Conservation (phyloP, 1,140 invertebrate species). For the Drosophila saltans region DNA sequence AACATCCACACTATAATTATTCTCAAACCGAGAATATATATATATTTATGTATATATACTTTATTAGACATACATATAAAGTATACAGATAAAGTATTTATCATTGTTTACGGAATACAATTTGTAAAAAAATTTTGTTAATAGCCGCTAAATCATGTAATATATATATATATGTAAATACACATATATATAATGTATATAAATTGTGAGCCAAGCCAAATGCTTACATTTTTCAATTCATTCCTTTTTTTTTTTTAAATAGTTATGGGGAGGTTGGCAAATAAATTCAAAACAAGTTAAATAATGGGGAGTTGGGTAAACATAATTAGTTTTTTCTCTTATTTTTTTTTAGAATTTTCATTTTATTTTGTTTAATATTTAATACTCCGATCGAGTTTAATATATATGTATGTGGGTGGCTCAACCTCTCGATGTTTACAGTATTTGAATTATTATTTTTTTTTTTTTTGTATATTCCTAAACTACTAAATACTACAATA, state of each 20-base stretch:
- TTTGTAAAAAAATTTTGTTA: conserved; percentile 63
- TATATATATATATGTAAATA: conserved; percentile 54
- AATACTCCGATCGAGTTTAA: conserved; percentile 41
- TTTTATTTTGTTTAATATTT: conserved; percentile 38
- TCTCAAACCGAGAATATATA: conserved; percentile 11
- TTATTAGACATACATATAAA: conserved; percentile 28
- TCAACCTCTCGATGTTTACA: conserved; percentile 63
- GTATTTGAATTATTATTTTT: conserved; percentile 22
- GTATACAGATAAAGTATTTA: conserved; percentile 4
- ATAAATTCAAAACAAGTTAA: neutral
- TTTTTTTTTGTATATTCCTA: conserved; percentile 8
- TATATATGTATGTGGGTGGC: conserved; percentile 26
- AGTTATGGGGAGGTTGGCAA: no score
- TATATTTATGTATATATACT: conserved; percentile 32
- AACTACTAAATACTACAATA: conserved; percentile 28
- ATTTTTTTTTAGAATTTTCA: conserved; percentile 23
- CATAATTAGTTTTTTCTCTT: conserved; percentile 15
- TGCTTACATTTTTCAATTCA: conserved; percentile 35
- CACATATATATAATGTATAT: conserved; percentile 47
- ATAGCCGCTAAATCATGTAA: conserved; percentile 44
- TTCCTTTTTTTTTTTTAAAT: neutral
- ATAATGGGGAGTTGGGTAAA: neutral
- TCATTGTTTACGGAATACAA: conserved; percentile 63
- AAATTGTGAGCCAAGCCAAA: conserved; percentile 50
- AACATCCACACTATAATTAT: neutral